phyloP scores from a whole-genome alignment of 2,113 vertebrate species.

The Corythornis cristatus region DNA sequence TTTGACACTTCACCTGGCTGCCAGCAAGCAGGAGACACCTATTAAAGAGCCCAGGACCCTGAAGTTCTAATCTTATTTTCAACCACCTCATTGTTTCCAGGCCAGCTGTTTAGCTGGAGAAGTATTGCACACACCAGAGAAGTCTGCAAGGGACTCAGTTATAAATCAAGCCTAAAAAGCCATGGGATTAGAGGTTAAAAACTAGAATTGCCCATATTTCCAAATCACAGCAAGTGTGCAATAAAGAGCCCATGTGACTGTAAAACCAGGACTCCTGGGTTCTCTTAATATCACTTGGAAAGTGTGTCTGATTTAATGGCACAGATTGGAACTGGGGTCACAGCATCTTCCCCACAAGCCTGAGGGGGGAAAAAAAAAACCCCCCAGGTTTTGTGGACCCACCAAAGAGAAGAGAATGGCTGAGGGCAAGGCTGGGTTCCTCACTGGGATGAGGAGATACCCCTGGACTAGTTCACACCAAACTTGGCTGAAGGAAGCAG shows the following conservation, averaged over 20 bases:
- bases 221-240: background rate
- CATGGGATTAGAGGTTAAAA: background rate
- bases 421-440: background rate
- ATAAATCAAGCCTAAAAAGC: background rate
- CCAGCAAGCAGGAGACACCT: background rate
- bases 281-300: background rate
- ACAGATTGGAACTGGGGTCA: background rate
- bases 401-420: background rate
- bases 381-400: background rate
- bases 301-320: background rate
- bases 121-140: background rate
- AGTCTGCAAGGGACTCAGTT: background rate
- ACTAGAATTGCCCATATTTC: background rate
- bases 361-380: background rate
- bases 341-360: background rate
- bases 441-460: background rate
- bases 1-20: background rate
- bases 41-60: background rate
- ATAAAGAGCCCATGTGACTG: background rate
- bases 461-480: background rate
- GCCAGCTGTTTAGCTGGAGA: background rate
- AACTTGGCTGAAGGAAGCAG: background rate
- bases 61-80: background rate
- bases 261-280: background rate
- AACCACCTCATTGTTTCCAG: background rate